A percentile compares a stretch with the other conserved stretches of the same genome.
Conservation (phyloP, 2,113 vertebrate species). For the Anseranas semipalmata region DNA sequence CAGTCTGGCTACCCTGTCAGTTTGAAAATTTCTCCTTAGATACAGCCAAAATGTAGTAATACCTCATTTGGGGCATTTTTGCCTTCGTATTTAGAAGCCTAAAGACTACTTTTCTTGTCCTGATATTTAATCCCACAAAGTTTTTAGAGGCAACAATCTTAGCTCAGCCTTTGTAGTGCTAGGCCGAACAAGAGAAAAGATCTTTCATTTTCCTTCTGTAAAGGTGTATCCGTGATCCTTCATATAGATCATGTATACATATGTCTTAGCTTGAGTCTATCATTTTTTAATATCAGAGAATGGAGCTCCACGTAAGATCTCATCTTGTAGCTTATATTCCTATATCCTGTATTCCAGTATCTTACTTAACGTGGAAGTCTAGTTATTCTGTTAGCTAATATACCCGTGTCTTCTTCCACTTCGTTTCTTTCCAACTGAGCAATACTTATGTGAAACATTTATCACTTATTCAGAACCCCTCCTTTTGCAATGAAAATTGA, state of each 20-base stretch:
- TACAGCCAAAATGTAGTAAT: neutral
- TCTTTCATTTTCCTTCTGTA: neutral
- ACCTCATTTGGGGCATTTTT: neutral
- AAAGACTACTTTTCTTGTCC: neutral
- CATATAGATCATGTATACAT: neutral
- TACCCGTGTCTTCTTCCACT: neutral
- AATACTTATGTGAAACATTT: neutral
- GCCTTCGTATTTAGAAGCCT: neutral
- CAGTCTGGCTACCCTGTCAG: neutral
- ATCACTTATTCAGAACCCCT: neutral
- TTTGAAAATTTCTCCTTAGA: neutral
- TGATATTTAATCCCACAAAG: neutral
- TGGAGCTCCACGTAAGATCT: neutral
- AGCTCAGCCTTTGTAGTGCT: neutral
- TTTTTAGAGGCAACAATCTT: neutral
- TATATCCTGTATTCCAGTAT: neutral
- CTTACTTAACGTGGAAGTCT: neutral
- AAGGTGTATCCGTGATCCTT: neutral
- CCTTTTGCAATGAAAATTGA: neutral
- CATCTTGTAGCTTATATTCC: neutral
- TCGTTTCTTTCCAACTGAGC: neutral
- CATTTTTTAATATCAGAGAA: neutral
- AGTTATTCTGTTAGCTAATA: neutral
- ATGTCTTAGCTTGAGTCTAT: neutral
- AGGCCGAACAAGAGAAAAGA: neutral